Conservation (phyloP, 2,797 vertebrate genomes). For the Schizothorax lantsangensis region DNA sequence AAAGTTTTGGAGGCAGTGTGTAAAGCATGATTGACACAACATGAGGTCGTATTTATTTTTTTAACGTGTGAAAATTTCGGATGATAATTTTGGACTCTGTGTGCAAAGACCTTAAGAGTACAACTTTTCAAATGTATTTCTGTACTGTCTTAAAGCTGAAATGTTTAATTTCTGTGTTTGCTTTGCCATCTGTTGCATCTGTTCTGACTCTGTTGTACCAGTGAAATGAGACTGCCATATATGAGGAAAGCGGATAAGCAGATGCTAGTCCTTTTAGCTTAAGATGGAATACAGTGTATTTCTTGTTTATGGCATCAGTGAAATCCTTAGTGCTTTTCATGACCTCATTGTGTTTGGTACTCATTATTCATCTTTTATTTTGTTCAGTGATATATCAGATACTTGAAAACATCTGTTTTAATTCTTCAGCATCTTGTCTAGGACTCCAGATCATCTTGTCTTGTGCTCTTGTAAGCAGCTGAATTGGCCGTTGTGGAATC, state of each 20-base stretch:
- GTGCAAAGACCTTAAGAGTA: neutral
- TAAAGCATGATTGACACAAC: too few relatives aligned
- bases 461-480: neutral
- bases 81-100: too few relatives aligned
- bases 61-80: too few relatives aligned
- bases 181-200: neutral
- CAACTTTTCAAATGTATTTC: neutral
- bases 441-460: neutral
- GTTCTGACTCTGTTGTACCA: neutral
- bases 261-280: neutral
- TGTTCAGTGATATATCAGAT: neutral
- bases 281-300: neutral
- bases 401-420: neutral
- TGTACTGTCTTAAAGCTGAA: neutral
- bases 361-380: neutral
- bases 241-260: neutral
- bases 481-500: conserved; percentile 1
- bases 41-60: too few relatives aligned
- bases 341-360: neutral
- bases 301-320: neutral
- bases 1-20: too few relatives aligned
- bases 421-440: conserved; percentile 3
- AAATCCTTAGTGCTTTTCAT: neutral
- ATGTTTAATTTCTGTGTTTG: neutral
- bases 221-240: neutral